A percentile compares a stretch with the other conserved stretches of the same genome.
phyloP scores from a whole-genome alignment of 2,113 vertebrate species.

The Cheilinus undulatus region DNA sequence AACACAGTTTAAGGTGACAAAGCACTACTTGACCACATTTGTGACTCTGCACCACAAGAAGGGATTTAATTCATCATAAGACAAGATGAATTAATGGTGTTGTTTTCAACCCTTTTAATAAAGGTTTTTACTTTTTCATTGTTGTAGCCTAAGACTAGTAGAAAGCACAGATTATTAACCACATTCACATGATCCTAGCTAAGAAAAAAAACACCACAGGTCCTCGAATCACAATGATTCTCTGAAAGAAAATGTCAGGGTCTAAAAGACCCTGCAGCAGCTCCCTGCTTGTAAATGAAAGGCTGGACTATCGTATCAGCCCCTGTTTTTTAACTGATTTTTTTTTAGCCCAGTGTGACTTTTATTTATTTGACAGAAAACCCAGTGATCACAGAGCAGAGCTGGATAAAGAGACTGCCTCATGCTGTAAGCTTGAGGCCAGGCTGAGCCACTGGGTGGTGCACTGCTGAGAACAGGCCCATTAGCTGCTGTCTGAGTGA shows the following conservation, averaged over 20 bases:
- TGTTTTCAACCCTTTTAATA: too few relatives aligned
- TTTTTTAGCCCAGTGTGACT: constrained; percentile 1
- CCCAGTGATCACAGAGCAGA: constrained; percentile 30
- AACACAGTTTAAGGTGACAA: too few relatives aligned
- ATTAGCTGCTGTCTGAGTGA: constrained; percentile 51
- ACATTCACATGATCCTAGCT: constrained; percentile 36
- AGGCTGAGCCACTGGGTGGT: constrained; percentile 60
- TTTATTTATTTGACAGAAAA: constrained; percentile 33
- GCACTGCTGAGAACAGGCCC: constrained; percentile 43
- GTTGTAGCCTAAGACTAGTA: constrained; percentile 10
- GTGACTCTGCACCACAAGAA: too few relatives aligned
- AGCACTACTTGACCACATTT: too few relatives aligned
- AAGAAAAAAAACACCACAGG: constrained; percentile 47
- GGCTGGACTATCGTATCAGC: constrained; percentile 28
- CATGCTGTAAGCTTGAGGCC: constrained; percentile 47
- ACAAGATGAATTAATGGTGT: too few relatives aligned
- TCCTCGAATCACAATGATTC: constrained; percentile 44
- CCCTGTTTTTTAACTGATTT: constrained; percentile 14
- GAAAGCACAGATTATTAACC: constrained; percentile 34
- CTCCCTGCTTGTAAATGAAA: constrained; percentile 36
- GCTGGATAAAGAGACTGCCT: constrained; percentile 29
- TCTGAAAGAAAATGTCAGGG: constrained; percentile 54
- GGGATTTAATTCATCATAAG: too few relatives aligned
- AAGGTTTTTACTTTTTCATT: too few relatives aligned
- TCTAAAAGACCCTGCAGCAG: constrained; percentile 25